Conservation (phyloP, 2,888 invertebrate species). For the Tenodera sinensis region DNA sequence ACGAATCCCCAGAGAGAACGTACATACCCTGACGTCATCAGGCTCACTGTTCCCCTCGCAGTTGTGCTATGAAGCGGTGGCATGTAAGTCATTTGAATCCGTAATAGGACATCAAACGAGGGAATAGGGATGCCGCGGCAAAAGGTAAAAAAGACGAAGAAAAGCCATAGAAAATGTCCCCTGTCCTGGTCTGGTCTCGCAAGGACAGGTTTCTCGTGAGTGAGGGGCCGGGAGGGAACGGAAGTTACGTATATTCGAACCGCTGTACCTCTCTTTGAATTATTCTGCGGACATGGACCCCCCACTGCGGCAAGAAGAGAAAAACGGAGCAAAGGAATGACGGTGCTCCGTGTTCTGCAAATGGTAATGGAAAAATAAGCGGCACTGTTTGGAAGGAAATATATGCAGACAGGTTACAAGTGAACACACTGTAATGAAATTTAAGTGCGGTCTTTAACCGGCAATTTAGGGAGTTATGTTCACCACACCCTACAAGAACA, state of each 20-base stretch:
- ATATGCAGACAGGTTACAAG: too few relatives aligned
- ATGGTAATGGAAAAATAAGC: too few relatives aligned
- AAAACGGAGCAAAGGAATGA: background rate
- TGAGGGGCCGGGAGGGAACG: background rate
- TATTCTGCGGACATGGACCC: background rate
- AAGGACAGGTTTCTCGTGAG: background rate
- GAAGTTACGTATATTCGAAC: background rate
- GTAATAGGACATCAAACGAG: conserved; percentile 25
- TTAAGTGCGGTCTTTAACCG: too few relatives aligned
- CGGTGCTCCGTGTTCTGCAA: too few relatives aligned
- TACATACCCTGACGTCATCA: background rate
- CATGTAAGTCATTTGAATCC: conserved; percentile 25
- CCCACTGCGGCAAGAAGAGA: background rate
- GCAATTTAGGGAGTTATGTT: too few relatives aligned
- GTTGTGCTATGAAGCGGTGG: background rate
- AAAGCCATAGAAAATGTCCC: background rate
- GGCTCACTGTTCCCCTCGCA: background rate
- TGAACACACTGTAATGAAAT: too few relatives aligned
- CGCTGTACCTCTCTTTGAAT: background rate
- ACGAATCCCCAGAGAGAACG: background rate
- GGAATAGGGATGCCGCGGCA: background rate
- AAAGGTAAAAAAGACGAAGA: conserved; percentile 15
- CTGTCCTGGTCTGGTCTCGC: background rate
- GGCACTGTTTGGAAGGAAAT: too few relatives aligned
- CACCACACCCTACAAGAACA: too few relatives aligned